Percentiles rank a stretch among this genome's conserved stretches.
These are phyloP conservation scores for Regulus satrapa DNA, from an alignment of 2,113 vertebrate species.

Conservation along the genomic window DNA sequence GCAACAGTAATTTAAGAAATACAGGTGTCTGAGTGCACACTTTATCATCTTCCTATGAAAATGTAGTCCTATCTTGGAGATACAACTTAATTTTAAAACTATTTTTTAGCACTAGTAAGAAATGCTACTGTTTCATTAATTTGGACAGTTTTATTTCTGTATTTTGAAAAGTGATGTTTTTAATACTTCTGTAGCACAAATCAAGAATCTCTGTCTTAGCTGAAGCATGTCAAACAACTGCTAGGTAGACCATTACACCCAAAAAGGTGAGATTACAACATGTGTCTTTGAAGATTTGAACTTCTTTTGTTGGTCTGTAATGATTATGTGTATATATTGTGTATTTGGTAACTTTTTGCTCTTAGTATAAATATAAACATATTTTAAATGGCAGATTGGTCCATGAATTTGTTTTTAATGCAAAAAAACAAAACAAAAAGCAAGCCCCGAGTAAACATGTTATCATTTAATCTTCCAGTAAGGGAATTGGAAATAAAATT, in stretches of 20 bases:
- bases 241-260: not conserved
- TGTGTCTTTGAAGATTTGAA: not conserved
- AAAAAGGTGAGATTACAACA: not conserved
- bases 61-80: not conserved
- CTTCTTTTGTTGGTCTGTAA: not conserved
- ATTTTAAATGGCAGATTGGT: slow-evolving; percentile 54
- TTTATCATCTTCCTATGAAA: not conserved
- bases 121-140: not conserved
- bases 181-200: not conserved
- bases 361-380: slow-evolving; percentile 5
- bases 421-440: slow-evolving; percentile 49
- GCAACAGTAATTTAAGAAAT: not conserved
- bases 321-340: not conserved
- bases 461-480: slow-evolving; percentile 77
- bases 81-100: not conserved
- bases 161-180: not conserved
- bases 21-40: not conserved
- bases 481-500: slow-evolving; percentile 73
- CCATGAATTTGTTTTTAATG: slow-evolving; percentile 71
- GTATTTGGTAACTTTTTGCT: slow-evolving; percentile 28
- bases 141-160: not conserved
- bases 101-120: not conserved
- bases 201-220: not conserved
- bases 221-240: not conserved
- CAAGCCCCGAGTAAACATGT: slow-evolving; percentile 74